Conservation (phyloP, 2,113 vertebrate genomes). For the Verasper variegatus region DNA sequence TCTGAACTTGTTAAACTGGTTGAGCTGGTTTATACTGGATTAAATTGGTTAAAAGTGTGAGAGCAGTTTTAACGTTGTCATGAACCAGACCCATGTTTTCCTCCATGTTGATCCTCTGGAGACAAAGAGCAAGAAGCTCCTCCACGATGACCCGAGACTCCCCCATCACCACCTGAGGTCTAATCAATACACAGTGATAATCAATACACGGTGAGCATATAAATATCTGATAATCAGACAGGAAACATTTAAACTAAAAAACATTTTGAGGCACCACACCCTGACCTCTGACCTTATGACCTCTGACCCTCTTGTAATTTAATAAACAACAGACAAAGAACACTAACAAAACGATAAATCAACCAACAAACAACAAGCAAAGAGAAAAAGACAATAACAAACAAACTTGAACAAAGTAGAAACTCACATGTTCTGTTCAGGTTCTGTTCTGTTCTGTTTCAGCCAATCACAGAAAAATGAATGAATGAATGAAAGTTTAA, state of each 20-base stretch:
- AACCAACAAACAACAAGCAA: no score
- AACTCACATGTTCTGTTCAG: neutral
- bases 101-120: constrained; percentile 70
- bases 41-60: neutral
- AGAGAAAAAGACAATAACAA: neutral
- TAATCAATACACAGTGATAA: neutral
- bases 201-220: neutral
- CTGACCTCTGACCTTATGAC: no score
- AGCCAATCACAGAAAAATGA: neutral
- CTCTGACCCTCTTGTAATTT: no score
- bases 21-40: no score
- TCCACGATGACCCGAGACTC: constrained; percentile 57
- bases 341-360: no score
- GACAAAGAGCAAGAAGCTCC: constrained; percentile 70
- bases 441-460: neutral
- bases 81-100: constrained; percentile 59
- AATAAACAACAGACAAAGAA: no score
- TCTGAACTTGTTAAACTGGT: no score
- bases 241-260: no score
- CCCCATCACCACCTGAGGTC: constrained; percentile 51
- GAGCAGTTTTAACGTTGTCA: neutral
- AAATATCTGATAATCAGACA: no score
- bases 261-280: no score
- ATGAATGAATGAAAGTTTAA: neutral
- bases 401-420: neutral